Base-by-base conservation (phyloP, 2,113 vertebrate species). In the Pleuronectes platessa region DNA sequence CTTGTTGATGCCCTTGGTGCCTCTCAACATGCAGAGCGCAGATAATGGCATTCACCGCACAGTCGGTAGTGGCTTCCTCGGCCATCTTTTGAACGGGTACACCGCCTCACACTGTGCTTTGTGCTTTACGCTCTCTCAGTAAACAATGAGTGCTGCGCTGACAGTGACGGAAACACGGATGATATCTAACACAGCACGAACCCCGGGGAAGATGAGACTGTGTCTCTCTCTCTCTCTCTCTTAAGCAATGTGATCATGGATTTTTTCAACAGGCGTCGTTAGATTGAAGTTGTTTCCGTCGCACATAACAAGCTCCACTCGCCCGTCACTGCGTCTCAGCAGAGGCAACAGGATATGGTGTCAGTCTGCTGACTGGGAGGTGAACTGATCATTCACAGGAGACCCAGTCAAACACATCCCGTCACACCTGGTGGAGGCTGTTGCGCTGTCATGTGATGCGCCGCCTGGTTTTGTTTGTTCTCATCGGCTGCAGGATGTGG, bases 1-100 rank as follows among this genome's bases (percentile, higher is more conserved):
- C 76, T 79, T 79, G 87, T 87, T 87, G 89, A 92, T 90, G 91
- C 90, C 84, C 74, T 78, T 40, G 87, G 89, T 86, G 86, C 83
- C 71, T 86, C 83, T 90, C 79, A 84, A 83, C 88, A 91, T 90
- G 90, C 88, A 85, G 55, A 81, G 74, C 73, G 56, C n/a, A 85
- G 85, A 90, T 89, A 89, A 88, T 87, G 71, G 79, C 87, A 87
- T 90, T 89, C 85, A 85, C 51, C 15, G 76, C 87, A 35, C 84
- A 86, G 86, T 81, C 78, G 89, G 87, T 76, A 37, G 69, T 12
- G 79, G 87, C 86, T 88, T 88, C 63, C 84, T 90, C 40, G 61
- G 64, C 81, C 78, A 31, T 88, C 85, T 78, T 88, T 90, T 84
- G 59, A 86, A 49, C 13, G 61, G 26, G 45, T 76, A 83, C 79